Base-by-base conservation (phyloP, 2,888 invertebrate species). In the Scelioninae gen. 2 region DNA sequence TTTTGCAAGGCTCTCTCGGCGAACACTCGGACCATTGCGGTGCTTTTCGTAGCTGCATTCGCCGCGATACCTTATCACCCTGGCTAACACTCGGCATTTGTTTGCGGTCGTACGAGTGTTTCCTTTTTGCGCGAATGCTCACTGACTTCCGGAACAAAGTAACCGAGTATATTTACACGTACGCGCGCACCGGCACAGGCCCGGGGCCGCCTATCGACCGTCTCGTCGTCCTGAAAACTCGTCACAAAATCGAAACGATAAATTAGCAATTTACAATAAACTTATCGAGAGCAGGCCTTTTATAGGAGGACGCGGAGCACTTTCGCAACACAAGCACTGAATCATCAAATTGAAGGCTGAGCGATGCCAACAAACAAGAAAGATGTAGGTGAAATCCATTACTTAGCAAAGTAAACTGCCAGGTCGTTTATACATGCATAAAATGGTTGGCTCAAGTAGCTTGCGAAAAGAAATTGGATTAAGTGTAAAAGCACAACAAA, bases 1-100 rank as follows among this genome's bases (percentile, higher is more conserved):
- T 81, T 79, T 79, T 79, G 78, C 76, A 76, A 69, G 80, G 79
- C 79, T 81, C 79, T 79, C 76, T 3, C 25, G 13, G 4, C 78
- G 67, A 77, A 77, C 76, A 75, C 76, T 79, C 57, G 63, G 75
- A 75, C 72, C 48, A 70, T 69, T 39, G 72, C 52, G 52, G 57
- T 60, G 11, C 45, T 64, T 52, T 60, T 28, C 43, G 48, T 22
- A 45, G 41, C 52, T 67, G 37, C 35, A 52, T 43, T 50, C 11
- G 18, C 25, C 18, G 19, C 28, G 37, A 37, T 52, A 33, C 41
- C 57, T 60, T 68, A 67, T 71, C 65, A 45, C 41, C 53, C 33
- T 33, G 31, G 52, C 48, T 60, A 63, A 58, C 45, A 33, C 67
- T 73, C 57, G 61, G 48, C 67, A 63, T 60, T 71, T 71, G 61